phyloP scores from a whole-genome alignment of 2,797 vertebrate species.

The Tapirus indicus region DNA sequence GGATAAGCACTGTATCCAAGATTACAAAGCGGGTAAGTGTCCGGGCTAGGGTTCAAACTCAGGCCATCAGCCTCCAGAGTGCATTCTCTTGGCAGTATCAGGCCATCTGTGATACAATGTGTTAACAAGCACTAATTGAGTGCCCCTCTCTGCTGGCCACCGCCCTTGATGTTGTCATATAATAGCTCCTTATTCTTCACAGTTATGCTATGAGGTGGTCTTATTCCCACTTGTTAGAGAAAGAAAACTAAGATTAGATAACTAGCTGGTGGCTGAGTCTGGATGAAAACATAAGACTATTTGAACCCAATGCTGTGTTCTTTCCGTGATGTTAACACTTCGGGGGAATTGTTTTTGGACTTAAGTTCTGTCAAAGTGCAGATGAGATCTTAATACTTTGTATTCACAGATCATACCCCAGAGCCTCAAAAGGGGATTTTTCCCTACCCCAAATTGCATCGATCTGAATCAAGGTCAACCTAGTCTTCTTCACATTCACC shows the following conservation, averaged over 20 bases:
- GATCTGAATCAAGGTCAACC: background rate
- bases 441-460: background rate
- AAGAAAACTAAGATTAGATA: background rate
- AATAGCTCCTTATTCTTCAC: background rate
- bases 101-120: background rate
- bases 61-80: rapidly evolving
- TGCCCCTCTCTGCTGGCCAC: background rate
- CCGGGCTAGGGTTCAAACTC: background rate
- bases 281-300: background rate
- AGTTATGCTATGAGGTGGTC: too few species aligned
- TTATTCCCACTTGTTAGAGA: background rate
- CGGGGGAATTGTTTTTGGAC: background rate
- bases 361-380: background rate
- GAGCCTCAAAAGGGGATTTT: background rate
- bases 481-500: background rate
- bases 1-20: background rate
- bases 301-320: rapidly evolving
- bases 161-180: background rate
- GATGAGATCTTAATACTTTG: background rate
- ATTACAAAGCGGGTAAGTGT: background rate
- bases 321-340: background rate
- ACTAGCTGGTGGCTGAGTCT: background rate
- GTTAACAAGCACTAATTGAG: background rate
- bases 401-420: background rate
- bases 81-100: too few species aligned